Percentiles rank a stretch among this genome's conserved stretches.
These are phyloP conservation scores for Eunapius fragilis DNA, from an alignment of 37 sponge, comb jelly and placozoan species.

Conservation along the genomic window DNA sequence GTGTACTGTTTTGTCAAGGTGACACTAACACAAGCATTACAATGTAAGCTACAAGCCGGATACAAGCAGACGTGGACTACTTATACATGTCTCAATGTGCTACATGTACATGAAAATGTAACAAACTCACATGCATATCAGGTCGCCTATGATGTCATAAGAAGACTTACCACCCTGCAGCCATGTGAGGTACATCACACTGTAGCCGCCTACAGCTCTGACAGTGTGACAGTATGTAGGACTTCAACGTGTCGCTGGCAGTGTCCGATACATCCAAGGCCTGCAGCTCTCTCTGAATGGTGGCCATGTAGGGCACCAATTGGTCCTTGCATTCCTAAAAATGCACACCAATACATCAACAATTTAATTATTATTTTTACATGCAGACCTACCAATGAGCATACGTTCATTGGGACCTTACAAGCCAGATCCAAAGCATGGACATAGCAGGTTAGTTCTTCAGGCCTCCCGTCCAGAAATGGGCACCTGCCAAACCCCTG, in stretches of 20 bases:
- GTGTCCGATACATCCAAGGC: neutral
- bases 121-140: too few relatives aligned
- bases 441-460: neutral
- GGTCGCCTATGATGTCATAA: too few relatives aligned
- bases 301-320: neutral
- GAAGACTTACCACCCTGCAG: neutral
- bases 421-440: neutral
- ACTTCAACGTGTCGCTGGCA: neutral
- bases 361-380: neutral
- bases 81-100: too few relatives aligned
- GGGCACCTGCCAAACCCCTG: neutral
- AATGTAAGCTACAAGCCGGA: too few relatives aligned
- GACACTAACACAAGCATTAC: too few relatives aligned
- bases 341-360: neutral
- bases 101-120: too few relatives aligned
- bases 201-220: neutral
- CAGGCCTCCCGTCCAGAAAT: neutral
- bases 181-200: neutral
- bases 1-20: too few relatives aligned
- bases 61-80: too few relatives aligned
- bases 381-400: neutral
- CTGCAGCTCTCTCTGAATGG: neutral
- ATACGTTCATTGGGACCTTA: neutral
- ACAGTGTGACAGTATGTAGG: neutral
- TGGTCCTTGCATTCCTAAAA: neutral